phyloP scores from a whole-genome alignment of 2,113 vertebrate species.

The Leptosomus discolor region DNA sequence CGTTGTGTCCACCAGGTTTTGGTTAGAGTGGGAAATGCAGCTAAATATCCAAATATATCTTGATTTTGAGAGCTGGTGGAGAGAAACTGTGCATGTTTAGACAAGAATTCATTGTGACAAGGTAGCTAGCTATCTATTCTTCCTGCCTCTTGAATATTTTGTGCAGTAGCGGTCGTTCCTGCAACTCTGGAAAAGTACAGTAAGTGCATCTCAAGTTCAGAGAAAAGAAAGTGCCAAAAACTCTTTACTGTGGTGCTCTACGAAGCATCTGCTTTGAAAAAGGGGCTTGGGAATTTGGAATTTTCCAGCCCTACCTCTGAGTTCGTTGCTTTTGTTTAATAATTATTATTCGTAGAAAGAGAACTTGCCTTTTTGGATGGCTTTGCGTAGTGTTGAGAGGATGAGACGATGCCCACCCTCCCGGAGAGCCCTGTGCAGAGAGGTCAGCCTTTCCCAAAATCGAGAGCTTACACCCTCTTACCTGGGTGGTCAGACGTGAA shows the following conservation, averaged over 20 bases:
- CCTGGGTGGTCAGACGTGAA: neutral
- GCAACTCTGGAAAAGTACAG: neutral
- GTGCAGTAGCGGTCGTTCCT: neutral
- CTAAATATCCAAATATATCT: neutral
- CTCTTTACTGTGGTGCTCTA: neutral
- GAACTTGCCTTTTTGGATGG: neutral
- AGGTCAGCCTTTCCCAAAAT: neutral
- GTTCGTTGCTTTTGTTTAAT: neutral
- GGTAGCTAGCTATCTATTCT: neutral
- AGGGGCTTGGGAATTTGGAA: neutral
- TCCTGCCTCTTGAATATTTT: neutral
- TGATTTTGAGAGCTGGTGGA: neutral
- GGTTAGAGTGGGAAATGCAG: neutral
- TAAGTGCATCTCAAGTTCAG: neutral
- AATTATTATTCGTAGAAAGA: neutral
- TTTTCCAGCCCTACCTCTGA: neutral
- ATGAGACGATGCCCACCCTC: rapidly evolving
- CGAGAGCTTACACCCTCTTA: neutral
- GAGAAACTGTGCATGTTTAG: neutral
- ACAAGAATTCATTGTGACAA: neutral
- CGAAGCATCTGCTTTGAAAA: neutral
- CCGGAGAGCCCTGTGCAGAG: neutral
- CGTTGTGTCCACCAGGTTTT: no score
- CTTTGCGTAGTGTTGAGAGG: neutral
- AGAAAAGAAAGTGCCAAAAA: neutral